Percentiles rank a stretch among this genome's conserved stretches.
These are phyloP conservation scores for Cosmorhoe ocellata DNA, from an alignment of 2,888 invertebrate species.

Conservation along the genomic window DNA sequence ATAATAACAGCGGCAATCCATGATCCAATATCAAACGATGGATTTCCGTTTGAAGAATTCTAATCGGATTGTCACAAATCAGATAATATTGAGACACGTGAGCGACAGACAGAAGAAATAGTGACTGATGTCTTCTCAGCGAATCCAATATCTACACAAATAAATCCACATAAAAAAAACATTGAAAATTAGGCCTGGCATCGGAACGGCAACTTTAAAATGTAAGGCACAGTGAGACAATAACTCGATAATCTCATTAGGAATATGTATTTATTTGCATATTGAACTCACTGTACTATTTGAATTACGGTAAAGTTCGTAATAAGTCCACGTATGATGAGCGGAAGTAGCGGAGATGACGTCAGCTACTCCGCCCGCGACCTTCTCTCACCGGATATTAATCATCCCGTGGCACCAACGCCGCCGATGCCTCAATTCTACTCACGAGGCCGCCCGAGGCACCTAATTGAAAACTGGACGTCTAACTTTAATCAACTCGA, in stretches of 20 bases:
- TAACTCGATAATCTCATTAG: constrained; percentile 13
- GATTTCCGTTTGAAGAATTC: constrained; percentile 3
- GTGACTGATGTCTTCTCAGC: background rate
- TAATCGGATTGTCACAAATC: background rate
- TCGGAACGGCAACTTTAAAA: background rate
- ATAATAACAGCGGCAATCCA: constrained; percentile 5
- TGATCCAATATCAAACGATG: constrained; percentile 5
- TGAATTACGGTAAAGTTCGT: constrained; percentile 34
- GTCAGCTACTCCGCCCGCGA: constrained; percentile 66
- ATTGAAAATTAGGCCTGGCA: constrained; percentile 1
- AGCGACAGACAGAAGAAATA: background rate
- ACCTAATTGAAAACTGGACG: constrained; percentile 58
- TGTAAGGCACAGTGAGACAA: constrained; percentile 6
- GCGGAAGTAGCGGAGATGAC: constrained; percentile 77
- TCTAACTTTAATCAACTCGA: constrained; percentile 34
- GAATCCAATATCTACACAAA: constrained; percentile 3
- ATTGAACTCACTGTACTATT: background rate
- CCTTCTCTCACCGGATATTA: constrained; percentile 78
- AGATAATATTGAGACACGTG: constrained; percentile 1
- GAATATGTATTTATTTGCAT: background rate
- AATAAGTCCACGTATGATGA: constrained; percentile 54
- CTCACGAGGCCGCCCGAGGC: constrained; percentile 32
- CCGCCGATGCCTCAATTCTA: constrained; percentile 35
- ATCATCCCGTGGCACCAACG: constrained; percentile 63
- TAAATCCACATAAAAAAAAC: background rate